Evolutionary conservation across 2,113 vertebrate genomes (phyloP).

Genomic region (Centropristis striata): DNA sequence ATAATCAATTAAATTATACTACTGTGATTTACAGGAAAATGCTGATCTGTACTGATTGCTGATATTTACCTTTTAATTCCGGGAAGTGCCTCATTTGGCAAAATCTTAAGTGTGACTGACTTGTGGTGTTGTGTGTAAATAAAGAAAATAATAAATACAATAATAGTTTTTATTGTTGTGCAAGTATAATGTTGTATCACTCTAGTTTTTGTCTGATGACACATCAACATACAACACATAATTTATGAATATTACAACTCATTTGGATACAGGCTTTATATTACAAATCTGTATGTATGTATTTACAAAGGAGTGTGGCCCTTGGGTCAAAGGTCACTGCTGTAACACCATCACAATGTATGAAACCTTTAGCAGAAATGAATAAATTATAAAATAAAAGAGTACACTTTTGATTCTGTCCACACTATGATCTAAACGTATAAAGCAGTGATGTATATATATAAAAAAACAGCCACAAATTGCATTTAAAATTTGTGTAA

Average conservation of each 20-base stretch:
- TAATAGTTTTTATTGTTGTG: constrained; percentile 66
- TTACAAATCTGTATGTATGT: constrained; percentile 66
- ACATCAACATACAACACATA: constrained; percentile 21
- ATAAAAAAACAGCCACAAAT: constrained; percentile 62
- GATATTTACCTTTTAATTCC: background rate
- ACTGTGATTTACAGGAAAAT: background rate
- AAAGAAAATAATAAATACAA: constrained; percentile 26
- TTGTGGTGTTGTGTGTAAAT: background rate
- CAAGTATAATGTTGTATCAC: constrained; percentile 32
- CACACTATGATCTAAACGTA: constrained; percentile 23
- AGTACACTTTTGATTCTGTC: constrained; percentile 47
- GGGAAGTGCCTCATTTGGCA: background rate
- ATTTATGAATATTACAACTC: constrained; percentile 64
- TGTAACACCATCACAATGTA: constrained; percentile 34
- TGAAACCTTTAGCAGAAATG: constrained; percentile 48
- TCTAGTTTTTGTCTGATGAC: constrained; percentile 27
- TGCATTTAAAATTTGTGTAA: constrained; percentile 64
- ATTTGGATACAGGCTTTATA: constrained; percentile 64
- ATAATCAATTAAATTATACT: background rate
- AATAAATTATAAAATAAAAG: constrained; percentile 68
- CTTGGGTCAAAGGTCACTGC: constrained; percentile 46
- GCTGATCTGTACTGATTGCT: background rate
- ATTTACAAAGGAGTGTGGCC: constrained; percentile 72
- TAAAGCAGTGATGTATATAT: constrained; percentile 59
- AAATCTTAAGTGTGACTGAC: background rate